A percentile compares a stretch with the other conserved stretches of the same genome.
phyloP scores from a whole-genome alignment of 2,888 invertebrate species.

The Drosophila quasianomalipes region DNA sequence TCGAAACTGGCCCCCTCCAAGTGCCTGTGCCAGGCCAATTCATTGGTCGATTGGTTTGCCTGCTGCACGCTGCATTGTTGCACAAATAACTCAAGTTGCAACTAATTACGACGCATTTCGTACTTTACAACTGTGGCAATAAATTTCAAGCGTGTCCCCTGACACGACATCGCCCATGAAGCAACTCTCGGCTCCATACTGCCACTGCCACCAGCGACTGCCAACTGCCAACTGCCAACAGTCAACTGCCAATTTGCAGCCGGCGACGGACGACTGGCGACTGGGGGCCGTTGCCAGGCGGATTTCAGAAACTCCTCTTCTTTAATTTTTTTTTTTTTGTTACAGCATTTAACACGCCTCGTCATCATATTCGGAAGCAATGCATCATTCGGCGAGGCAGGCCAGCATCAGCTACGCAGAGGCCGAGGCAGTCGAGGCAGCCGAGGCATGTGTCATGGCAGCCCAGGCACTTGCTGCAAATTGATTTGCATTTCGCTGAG shows the following conservation, averaged over 20 bases:
- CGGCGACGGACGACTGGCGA: slow-evolving; percentile 16
- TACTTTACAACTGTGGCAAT: slow-evolving; percentile 78
- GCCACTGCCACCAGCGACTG: slow-evolving; percentile 16
- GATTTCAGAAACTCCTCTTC: slow-evolving; percentile 50
- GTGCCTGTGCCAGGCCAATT: slow-evolving; percentile 14
- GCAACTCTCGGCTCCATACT: slow-evolving; percentile 28
- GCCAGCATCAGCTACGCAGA: slow-evolving; percentile 32
- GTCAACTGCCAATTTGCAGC: slow-evolving; percentile 2
- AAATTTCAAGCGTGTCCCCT: slow-evolving; percentile 76
- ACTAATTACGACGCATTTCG: slow-evolving; percentile 81
- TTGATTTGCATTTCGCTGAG: slow-evolving; percentile 73
- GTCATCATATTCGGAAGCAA: slow-evolving; percentile 81
- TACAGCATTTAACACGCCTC: slow-evolving; percentile 75
- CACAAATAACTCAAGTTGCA: slow-evolving; percentile 81
- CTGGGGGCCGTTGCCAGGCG: slow-evolving; percentile 50
- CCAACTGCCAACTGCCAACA: not conserved
- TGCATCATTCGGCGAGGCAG: slow-evolving; percentile 70
- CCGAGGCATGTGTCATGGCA: slow-evolving; percentile 74
- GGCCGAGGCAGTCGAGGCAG: slow-evolving; percentile 20
- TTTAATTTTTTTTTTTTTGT: slow-evolving; percentile 13
- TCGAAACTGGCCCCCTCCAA: not conserved
- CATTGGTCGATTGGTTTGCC: slow-evolving; percentile 47
- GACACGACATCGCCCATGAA: slow-evolving; percentile 68
- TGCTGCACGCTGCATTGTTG: slow-evolving; percentile 66
- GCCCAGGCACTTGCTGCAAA: slow-evolving; percentile 78